Conservation (phyloP, 2,113 vertebrate genomes). For the Sapajus apella region DNA sequence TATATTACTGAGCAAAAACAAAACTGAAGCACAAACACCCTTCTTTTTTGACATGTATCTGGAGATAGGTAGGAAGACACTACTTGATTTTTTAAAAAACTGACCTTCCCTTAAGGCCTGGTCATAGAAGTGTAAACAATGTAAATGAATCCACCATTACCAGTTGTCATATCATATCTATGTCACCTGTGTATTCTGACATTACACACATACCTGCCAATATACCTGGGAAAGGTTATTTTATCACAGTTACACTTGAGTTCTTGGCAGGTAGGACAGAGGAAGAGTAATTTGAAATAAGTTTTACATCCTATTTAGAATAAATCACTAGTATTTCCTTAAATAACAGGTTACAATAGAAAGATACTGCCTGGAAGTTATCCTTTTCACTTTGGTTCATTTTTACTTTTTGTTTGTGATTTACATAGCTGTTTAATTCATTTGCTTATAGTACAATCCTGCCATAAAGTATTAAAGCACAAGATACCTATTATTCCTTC, state of each 20-base stretch:
- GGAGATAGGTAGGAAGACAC: slow-evolving; percentile 71
- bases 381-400: slow-evolving; percentile 87
- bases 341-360: slow-evolving; percentile 75
- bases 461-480: slow-evolving; percentile 86
- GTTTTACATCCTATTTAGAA: slow-evolving; percentile 50
- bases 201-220: neutral
- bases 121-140: slow-evolving; percentile 74
- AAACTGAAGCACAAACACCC: slow-evolving; percentile 48
- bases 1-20: slow-evolving; percentile 66
- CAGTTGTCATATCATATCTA: slow-evolving; percentile 43
- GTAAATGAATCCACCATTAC: slow-evolving; percentile 69
- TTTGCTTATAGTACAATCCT: slow-evolving; percentile 89
- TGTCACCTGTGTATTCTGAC: slow-evolving; percentile 55
- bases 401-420: slow-evolving; percentile 84
- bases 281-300: slow-evolving; percentile 49
- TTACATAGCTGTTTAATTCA: slow-evolving; percentile 86
- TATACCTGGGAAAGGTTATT: slow-evolving; percentile 18
- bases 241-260: slow-evolving; percentile 55
- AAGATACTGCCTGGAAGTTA: slow-evolving; percentile 74
- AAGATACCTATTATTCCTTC: slow-evolving; percentile 80
- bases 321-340: slow-evolving; percentile 56
- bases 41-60: slow-evolving; percentile 53
- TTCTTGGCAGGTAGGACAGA: slow-evolving; percentile 66
- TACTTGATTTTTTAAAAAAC: slow-evolving; percentile 73
- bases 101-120: slow-evolving; percentile 66